A percentile compares a stretch with the other conserved stretches of the same genome.
Conservation (phyloP, 2,113 vertebrate genomes). For the Abramis brama region DNA sequence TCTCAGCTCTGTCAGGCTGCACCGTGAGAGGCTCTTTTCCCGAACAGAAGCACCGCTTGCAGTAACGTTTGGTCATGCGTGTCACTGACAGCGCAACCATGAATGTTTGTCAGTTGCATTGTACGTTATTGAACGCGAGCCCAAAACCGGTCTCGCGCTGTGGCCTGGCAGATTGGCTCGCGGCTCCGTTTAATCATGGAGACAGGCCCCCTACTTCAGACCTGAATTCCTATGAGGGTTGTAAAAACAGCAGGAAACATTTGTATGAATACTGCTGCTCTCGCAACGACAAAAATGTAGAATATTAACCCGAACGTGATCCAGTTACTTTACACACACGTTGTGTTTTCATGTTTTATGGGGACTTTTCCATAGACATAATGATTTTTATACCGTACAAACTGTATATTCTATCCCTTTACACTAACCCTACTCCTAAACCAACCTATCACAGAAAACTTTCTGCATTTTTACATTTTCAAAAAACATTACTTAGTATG, state of each 20-base stretch:
- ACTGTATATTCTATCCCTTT: too few species aligned
- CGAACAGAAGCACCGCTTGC: neutral
- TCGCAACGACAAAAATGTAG: neutral
- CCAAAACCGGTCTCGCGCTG: neutral
- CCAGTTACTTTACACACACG: too few species aligned
- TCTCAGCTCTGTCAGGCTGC: conserved; percentile 25
- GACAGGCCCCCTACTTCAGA: conserved; percentile 12
- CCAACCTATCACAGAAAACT: too few species aligned
- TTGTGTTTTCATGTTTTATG: too few species aligned
- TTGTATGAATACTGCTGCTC: conserved; percentile 10
- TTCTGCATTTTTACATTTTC: too few species aligned
- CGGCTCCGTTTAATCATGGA: conserved; percentile 21
- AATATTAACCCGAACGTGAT: neutral
- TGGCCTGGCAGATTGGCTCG: conserved; percentile 15
- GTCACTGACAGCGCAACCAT: conserved; percentile 20
- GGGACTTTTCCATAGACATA: too few species aligned
- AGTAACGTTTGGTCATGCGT: conserved; percentile 16
- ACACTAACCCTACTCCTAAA: too few species aligned
- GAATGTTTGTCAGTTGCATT: conserved; percentile 37
- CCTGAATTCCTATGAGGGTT: neutral
- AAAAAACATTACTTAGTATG: too few species aligned
- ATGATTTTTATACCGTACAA: too few species aligned
- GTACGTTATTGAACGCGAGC: conserved; percentile 28
- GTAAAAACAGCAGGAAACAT: conserved; percentile 20
- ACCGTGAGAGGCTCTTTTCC: conserved; percentile 5